Evolutionary conservation across 2,113 vertebrate genomes (phyloP).

Genomic region (Phocoena sinus): DNA sequence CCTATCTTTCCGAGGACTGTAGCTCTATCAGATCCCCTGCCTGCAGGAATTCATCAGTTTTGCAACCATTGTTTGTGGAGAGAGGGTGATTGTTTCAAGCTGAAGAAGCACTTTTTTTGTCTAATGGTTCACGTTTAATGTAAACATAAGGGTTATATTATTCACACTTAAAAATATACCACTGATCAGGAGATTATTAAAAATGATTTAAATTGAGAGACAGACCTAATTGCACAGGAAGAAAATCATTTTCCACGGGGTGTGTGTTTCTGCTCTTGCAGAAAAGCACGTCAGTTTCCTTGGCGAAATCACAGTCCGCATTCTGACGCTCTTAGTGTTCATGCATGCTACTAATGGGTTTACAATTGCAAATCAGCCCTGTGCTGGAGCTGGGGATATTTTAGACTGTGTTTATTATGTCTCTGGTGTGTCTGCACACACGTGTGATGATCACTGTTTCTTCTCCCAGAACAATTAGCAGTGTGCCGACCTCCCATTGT

Average conservation of each 20-base stretch:
- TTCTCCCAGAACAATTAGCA: conserved; percentile 30
- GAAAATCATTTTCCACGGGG: conserved; percentile 45
- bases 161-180: conserved; percentile 68
- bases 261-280: background rate
- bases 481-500: background rate
- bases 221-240: conserved; percentile 54
- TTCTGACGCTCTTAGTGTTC: background rate
- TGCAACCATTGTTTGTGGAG: background rate
- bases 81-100: background rate
- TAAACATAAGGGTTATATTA: conserved; percentile 29
- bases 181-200: conserved; percentile 59
- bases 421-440: conserved; percentile 21
- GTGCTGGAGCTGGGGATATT: background rate
- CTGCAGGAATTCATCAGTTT: background rate
- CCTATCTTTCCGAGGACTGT: background rate
- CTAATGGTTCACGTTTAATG: conserved; percentile 13
- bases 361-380: conserved; percentile 39
- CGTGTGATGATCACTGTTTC: background rate
- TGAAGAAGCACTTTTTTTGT: background rate
- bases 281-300: conserved; percentile 26
- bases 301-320: conserved; percentile 34
- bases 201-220: conserved; percentile 56
- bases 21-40: background rate
- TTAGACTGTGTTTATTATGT: conserved; percentile 34
- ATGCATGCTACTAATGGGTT: conserved; percentile 2